Conservation (phyloP, 1,140 invertebrate genomes). For the Drosophila jambulina region DNA sequence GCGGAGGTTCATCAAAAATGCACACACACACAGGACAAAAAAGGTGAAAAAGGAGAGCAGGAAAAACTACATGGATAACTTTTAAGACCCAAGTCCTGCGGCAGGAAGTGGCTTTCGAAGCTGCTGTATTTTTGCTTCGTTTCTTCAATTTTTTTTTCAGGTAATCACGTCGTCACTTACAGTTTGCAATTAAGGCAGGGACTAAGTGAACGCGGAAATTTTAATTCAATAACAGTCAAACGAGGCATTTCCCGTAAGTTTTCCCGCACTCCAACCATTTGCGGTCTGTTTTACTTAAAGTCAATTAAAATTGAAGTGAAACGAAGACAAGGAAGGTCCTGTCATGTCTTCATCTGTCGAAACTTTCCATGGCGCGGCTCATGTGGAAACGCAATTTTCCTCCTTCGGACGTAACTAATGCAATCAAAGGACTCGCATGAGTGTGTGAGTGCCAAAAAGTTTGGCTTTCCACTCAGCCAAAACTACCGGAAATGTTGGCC, state of each 20-base stretch:
- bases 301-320: slow-evolving; percentile 74
- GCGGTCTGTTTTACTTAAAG: slow-evolving; percentile 72
- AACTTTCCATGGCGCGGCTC: slow-evolving; percentile 54
- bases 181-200: slow-evolving; percentile 60
- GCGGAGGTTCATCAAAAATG: slow-evolving; percentile 74
- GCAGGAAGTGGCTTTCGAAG: slow-evolving; percentile 64
- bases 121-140: slow-evolving; percentile 18
- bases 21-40: slow-evolving; percentile 47
- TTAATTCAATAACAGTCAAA: slow-evolving; percentile 82
- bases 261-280: slow-evolving; percentile 27
- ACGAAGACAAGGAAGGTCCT: slow-evolving; percentile 11
- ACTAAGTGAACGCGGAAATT: slow-evolving; percentile 59
- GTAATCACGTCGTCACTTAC: slow-evolving; percentile 76
- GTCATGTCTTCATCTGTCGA: slow-evolving; percentile 55
- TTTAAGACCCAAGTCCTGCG: slow-evolving; percentile 51
- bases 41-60: slow-evolving; percentile 10
- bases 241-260: slow-evolving; percentile 69
- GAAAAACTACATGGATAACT: slow-evolving; percentile 61
- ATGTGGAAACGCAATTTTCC: slow-evolving; percentile 44
- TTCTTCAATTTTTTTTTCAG: slow-evolving; percentile 50
- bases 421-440: slow-evolving; percentile 65
- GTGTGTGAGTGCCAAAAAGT: slow-evolving; percentile 31
- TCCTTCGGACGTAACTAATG: slow-evolving; percentile 51
- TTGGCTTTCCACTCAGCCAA: slow-evolving; percentile 10
- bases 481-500: background rate